phyloP scores from a whole-genome alignment of 2,113 vertebrate genomes.

The Leuciscus idus region DNA sequence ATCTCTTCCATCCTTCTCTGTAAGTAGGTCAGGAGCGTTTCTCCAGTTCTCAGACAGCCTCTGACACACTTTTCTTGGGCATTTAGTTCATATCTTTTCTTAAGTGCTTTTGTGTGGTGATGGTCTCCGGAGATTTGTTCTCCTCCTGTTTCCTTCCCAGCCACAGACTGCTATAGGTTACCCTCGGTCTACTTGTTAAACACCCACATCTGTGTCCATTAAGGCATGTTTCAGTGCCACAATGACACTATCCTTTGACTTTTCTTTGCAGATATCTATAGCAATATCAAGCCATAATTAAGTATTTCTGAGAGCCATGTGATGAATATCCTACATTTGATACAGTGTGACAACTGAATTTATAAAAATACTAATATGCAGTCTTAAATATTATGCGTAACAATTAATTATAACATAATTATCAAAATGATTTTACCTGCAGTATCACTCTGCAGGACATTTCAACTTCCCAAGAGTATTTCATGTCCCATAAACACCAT shows the following conservation, averaged over 20 bases:
- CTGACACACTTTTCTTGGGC: constrained; percentile 45
- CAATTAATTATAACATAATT: background rate
- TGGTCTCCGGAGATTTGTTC: constrained; percentile 17
- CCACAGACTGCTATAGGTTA: constrained; percentile 25
- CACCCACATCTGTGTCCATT: constrained; percentile 7
- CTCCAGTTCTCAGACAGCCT: constrained; percentile 28
- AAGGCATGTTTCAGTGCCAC: constrained; percentile 10
- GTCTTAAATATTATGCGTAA: background rate
- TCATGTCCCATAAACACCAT: constrained; percentile 23
- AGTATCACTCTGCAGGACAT: background rate
- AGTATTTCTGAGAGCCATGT: too few species aligned
- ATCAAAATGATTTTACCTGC: background rate
- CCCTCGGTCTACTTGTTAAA: constrained; percentile 1
- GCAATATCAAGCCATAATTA: too few species aligned
- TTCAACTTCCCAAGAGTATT: constrained; percentile 24
- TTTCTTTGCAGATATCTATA: background rate
- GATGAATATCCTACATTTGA: too few species aligned
- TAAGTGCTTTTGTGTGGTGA: constrained; percentile 45
- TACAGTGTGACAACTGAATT: background rate
- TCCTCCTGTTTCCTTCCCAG: constrained; percentile 14
- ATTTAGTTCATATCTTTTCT: constrained; percentile 48
- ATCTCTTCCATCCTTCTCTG: constrained; percentile 16
- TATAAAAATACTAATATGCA: background rate
- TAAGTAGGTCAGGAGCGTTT: constrained; percentile 45
- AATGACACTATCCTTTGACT: background rate